phyloP scores from a whole-genome alignment of 2,888 invertebrate species.

The Tetranychus truncatus region DNA sequence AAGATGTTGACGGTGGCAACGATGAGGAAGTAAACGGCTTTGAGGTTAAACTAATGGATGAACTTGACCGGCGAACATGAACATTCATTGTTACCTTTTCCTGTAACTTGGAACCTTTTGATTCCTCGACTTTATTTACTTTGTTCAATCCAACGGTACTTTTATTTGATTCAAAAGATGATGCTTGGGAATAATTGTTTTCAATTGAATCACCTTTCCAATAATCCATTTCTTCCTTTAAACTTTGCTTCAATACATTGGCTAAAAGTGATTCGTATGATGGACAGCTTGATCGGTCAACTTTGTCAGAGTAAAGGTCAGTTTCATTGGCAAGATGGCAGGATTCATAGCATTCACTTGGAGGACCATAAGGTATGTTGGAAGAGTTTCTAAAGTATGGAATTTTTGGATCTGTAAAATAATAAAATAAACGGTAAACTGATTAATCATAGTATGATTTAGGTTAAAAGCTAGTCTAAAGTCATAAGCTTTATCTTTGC shows the following conservation, averaged over 20 bases:
- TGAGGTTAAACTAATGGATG: neutral
- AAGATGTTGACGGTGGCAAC: neutral
- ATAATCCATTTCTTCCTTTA: neutral
- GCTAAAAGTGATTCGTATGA: neutral
- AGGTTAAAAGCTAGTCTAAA: no score
- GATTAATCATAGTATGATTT: no score
- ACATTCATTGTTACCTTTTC: neutral
- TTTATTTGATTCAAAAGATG: neutral
- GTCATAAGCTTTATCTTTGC: no score
- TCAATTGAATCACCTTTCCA: neutral
- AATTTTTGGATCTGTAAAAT: slow-evolving; percentile 20
- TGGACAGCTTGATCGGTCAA: neutral
- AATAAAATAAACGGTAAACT: no score
- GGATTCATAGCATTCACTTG: slow-evolving; percentile 18
- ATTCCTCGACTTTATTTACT: neutral
- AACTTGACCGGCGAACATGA: neutral
- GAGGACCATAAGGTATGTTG: slow-evolving; percentile 20
- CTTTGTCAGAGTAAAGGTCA: neutral
- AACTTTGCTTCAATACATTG: neutral
- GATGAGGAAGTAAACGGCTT: neutral
- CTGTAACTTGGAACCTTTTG: no score
- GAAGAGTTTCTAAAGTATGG: slow-evolving; percentile 19
- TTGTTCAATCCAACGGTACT: no score
- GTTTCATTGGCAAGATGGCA: slow-evolving; percentile 18
- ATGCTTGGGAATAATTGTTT: neutral